Percentiles rank a stretch among this genome's conserved stretches.
Evolutionary conservation across 2,113 vertebrate genomes (phyloP).

Genomic region (Baryphthengus martii): DNA sequence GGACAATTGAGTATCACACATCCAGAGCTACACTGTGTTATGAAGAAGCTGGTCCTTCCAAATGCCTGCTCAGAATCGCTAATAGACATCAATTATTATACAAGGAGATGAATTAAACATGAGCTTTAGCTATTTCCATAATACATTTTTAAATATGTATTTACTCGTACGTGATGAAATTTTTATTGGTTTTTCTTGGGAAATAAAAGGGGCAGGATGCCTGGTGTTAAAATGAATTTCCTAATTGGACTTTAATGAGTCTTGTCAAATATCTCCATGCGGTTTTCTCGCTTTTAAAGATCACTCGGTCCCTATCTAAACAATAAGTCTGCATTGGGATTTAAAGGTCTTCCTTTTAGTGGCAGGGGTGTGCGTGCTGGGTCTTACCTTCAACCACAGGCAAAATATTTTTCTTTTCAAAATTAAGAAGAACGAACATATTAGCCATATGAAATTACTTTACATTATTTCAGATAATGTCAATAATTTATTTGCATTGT

Average conservation of each 20-base stretch:
- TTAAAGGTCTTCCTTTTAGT: background rate
- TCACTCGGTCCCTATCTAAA: background rate
- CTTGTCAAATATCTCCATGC: background rate
- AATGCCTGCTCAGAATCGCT: background rate
- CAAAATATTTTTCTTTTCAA: background rate
- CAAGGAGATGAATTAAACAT: constrained; percentile 8
- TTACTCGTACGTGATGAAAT: background rate
- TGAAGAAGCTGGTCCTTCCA: background rate
- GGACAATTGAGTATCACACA: background rate
- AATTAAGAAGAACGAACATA: background rate
- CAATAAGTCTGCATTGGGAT: background rate
- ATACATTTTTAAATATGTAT: background rate
- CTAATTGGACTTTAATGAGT: constrained; percentile 8
- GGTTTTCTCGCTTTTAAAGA: background rate
- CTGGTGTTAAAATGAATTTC: background rate
- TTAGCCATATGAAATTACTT: background rate
- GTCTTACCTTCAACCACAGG: background rate
- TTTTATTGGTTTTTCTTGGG: background rate
- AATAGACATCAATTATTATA: background rate
- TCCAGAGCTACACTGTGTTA: background rate
- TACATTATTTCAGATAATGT: background rate
- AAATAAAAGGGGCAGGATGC: background rate
- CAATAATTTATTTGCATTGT: background rate
- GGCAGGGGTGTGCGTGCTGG: background rate
- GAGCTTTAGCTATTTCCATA: background rate